These are phyloP conservation scores for Apotomis capreana DNA, from an alignment of 2,888 invertebrate genomes.

Conservation along the genomic window DNA sequence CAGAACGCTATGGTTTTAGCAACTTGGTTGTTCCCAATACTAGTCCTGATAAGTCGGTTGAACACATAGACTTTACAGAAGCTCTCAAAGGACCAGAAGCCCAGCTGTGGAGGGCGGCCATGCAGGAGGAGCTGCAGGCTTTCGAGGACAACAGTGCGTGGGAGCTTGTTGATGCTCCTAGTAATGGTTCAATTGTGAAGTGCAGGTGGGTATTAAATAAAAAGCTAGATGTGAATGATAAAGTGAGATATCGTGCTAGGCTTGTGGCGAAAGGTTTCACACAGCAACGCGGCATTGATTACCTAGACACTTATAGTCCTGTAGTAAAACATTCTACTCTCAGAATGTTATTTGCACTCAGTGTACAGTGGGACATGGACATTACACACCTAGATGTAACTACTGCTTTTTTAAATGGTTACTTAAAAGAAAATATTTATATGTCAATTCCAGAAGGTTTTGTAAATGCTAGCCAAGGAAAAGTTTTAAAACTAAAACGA, in stretches of 20 bases:
- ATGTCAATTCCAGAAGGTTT: no score
- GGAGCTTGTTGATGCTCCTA: background rate
- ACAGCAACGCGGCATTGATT: background rate
- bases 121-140: background rate
- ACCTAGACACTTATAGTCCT: background rate
- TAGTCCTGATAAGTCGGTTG: background rate
- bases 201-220: background rate
- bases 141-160: constrained; percentile 3
- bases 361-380: no score
- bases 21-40: background rate
- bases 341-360: background rate
- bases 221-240: background rate
- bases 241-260: background rate
- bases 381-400: no score
- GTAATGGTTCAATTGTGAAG: background rate
- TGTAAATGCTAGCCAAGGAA: no score
- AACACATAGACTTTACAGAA: background rate
- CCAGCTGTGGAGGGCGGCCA: constrained; percentile 1
- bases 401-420: no score
- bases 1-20: background rate
- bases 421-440: no score
- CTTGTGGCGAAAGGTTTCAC: background rate
- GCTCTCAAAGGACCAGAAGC: constrained; percentile 5
- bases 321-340: background rate
- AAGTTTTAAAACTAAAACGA: no score